Base-by-base conservation (phyloP, 2,797 vertebrate species). In the Amblyopsis hoosieri region DNA sequence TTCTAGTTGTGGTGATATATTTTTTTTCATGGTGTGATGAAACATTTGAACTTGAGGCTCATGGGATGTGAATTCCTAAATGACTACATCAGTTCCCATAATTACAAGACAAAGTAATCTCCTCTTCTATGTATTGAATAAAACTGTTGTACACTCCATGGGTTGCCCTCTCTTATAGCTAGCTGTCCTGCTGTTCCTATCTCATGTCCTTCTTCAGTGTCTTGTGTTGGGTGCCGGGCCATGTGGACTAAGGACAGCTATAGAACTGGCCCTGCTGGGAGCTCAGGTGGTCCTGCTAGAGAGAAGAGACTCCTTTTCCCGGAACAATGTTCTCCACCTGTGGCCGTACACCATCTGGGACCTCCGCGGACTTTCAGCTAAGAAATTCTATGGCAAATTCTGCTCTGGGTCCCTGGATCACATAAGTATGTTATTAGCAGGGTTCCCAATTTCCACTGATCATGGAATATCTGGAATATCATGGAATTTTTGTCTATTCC, bases 291-390 rank as follows among this genome's bases (percentile, higher is more conserved):
- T 98, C 66, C 74, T 99, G 71, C 46, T 99, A 72, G 97, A 99
- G 78, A 99, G 97, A 69, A 88, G 97, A 4, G 92, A 91, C 2
- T 73, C 87, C 13, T 99, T 98, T 80, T 94, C 93, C 17, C 92
- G 97, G 51, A 98, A 99, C 92, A 99, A 99, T 0, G 97, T 99
- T 3, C 94, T 99, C 62, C 97, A 99, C 79, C 93, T 99, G 72
- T 99, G 97, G 97, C 96, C 95, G 55, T 99, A 88, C 90, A 97
- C 95, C 78, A 98, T 99, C 74, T 93, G 85, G 0, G 97, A 99
- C 87, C 93, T 99, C 33, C 91, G 93, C 0, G 92, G 86, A 0
- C 93, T 99, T 0, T 95, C 94, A 0, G 97, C 97, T 74, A 99
- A 99, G 88, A 98, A 94, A 83, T 98, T 99, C 81, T 96, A 97